phyloP scores from a whole-genome alignment of 2,113 vertebrate species.

The Gracilinanus agilis region DNA sequence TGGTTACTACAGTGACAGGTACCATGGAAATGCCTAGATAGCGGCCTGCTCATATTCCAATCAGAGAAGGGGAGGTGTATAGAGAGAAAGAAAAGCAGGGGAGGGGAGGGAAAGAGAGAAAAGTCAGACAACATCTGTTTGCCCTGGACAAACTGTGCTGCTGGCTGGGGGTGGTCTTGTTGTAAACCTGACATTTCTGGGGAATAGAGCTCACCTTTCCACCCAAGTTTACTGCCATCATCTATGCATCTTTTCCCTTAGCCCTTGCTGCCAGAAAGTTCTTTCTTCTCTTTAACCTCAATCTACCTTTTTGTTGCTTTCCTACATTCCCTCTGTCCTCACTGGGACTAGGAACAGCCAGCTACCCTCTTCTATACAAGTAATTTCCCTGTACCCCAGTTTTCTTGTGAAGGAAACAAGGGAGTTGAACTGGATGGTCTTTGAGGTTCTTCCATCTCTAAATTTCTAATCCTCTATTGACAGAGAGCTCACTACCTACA shows the following conservation, averaged over 20 bases:
- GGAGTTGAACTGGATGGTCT: not conserved
- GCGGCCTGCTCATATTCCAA: not conserved
- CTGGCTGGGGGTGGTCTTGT: not conserved
- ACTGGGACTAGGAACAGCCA: not conserved
- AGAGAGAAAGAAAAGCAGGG: not conserved
- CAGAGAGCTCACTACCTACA: not conserved
- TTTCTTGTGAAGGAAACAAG: not conserved
- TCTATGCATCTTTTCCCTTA: fast-evolving
- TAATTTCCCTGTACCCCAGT: not conserved
- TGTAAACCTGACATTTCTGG: not conserved
- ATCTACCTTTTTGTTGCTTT: not conserved
- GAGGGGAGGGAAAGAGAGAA: constrained; percentile 1
- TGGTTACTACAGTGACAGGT: constrained; percentile 22
- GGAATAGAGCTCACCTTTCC: not conserved
- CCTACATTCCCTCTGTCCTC: not conserved
- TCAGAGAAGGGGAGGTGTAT: not conserved
- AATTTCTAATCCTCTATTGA: not conserved
- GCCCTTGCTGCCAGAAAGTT: not conserved
- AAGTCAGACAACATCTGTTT: not conserved
- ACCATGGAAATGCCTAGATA: not conserved
- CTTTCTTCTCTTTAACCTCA: not conserved
- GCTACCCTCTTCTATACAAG: not conserved
- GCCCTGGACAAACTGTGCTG: not conserved
- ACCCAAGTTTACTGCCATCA: fast-evolving
- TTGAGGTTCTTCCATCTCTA: not conserved